Conservation (phyloP, 37 sponge, comb jelly and placozoan genomes). For the Chondrosia reniformis region DNA sequence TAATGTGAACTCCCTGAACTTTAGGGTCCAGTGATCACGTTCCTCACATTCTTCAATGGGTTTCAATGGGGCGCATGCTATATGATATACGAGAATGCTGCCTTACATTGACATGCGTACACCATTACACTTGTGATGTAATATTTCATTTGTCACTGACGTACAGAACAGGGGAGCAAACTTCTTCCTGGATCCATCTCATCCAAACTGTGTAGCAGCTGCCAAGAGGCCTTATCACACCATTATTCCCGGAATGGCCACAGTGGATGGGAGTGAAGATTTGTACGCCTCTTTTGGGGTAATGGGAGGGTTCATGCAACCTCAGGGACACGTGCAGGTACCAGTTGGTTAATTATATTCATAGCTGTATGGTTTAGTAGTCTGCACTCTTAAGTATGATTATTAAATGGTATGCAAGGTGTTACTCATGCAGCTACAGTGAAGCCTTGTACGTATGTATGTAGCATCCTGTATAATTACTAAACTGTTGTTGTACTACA, state of each 20-base stretch:
- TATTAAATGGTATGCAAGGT: too few species aligned
- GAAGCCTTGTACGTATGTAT: too few species aligned
- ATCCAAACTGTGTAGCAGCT: conserved; percentile 69
- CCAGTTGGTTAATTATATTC: not conserved
- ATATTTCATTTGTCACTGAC: not conserved
- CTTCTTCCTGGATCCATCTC: conserved; percentile 67
- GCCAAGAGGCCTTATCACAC: conserved; percentile 85
- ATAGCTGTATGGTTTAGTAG: not conserved
- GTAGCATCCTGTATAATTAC: not conserved
- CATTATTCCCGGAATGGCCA: conserved; percentile 91
- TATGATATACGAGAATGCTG: not conserved
- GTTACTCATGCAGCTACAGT: too few species aligned
- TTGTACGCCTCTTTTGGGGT: conserved; percentile 80
- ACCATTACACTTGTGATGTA: not conserved
- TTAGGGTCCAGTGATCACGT: too few species aligned
- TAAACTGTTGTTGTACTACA: not conserved
- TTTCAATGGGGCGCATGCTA: not conserved
- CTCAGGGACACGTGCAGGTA: conserved; percentile 92
- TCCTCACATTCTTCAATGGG: too few species aligned
- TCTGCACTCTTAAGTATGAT: not conserved
- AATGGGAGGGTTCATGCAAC: conserved; percentile 92
- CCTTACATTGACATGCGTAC: not conserved
- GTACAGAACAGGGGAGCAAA: conserved; percentile 76
- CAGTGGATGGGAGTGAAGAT: conserved; percentile 49
- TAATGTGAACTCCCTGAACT: too few species aligned